Evolutionary conservation across 2,888 invertebrate species (phyloP).

Genomic region (Caenorhabditis panamensis): DNA sequence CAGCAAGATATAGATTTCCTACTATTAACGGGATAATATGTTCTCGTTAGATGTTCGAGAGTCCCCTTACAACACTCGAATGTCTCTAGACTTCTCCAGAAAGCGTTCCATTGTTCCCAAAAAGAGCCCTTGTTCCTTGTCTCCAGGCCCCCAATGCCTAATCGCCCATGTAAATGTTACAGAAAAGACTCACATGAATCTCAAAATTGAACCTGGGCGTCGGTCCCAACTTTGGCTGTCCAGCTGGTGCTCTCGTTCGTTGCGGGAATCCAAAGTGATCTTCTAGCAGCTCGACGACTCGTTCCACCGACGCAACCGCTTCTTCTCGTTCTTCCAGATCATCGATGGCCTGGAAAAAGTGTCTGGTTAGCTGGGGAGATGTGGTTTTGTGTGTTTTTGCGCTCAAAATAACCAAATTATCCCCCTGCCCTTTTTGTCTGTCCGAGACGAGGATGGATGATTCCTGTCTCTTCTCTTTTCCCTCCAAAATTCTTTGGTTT

Average conservation of each 20-base stretch:
- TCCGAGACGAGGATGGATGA: not conserved
- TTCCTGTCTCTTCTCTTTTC: not conserved
- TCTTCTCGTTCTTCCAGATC: slow-evolving; percentile 68
- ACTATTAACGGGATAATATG: too few relatives aligned
- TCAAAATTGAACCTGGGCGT: slow-evolving; percentile 67
- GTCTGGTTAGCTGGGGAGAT: too few relatives aligned
- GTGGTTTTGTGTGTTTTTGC: too few relatives aligned
- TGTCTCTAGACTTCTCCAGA: too few relatives aligned
- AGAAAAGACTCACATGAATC: slow-evolving; percentile 65
- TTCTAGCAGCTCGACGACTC: slow-evolving; percentile 71
- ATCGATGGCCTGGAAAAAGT: slow-evolving; percentile 39
- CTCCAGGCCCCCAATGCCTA: too few relatives aligned
- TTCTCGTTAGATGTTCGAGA: too few relatives aligned
- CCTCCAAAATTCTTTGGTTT: slow-evolving; percentile 1
- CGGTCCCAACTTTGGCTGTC: slow-evolving; percentile 66
- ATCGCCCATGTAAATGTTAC: too few relatives aligned
- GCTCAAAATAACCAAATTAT: slow-evolving; percentile 22
- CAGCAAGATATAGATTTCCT: too few relatives aligned
- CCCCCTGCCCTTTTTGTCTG: not conserved
- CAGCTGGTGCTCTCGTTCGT: slow-evolving; percentile 51
- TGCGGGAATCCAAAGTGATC: slow-evolving; percentile 69
- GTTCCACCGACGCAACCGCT: slow-evolving; percentile 67
- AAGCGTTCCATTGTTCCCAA: too few relatives aligned
- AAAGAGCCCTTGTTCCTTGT: too few relatives aligned
- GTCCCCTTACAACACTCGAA: too few relatives aligned